phyloP scores from a whole-genome alignment of 2,888 invertebrate genomes.

The Cheilosia scutellata region DNA sequence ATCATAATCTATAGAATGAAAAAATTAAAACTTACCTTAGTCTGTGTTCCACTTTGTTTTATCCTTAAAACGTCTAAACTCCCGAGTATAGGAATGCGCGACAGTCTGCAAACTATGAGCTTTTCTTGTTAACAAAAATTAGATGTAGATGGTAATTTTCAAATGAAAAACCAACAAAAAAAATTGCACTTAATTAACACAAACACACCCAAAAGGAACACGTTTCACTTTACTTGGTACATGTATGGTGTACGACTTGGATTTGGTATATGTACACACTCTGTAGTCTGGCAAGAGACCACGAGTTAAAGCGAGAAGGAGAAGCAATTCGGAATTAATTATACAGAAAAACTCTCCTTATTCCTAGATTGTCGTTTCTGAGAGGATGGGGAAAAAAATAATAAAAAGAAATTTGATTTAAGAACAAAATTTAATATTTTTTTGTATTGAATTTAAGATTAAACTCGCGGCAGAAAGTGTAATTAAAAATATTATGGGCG shows the following conservation, averaged over 20 bases:
- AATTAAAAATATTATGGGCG: conserved; percentile 70
- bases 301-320: conserved; percentile 66
- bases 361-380: conserved; percentile 64
- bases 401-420: conserved; percentile 34
- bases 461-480: conserved; percentile 62
- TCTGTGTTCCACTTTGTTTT: conserved; percentile 19
- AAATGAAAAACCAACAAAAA: conserved; percentile 51
- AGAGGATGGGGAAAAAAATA: conserved; percentile 36
- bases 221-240: conserved; percentile 63
- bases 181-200: conserved; percentile 76
- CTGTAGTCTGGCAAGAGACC: conserved; percentile 48
- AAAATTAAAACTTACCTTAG: conserved; percentile 35
- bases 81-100: conserved; percentile 63
- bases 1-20: conserved; percentile 8
- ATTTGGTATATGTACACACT: conserved; percentile 47
- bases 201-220: conserved; percentile 73
- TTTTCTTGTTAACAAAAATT: conserved; percentile 58
- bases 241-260: conserved; percentile 59
- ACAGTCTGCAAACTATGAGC: conserved; percentile 64
- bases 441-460: conserved; percentile 9
- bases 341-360: conserved; percentile 71
- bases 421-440: conserved; percentile 30
- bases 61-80: conserved; percentile 51
- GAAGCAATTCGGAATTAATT: conserved; percentile 71
- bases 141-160: conserved; percentile 52